A percentile compares a stretch with the other conserved stretches of the same genome.
Evolutionary conservation across 2,888 invertebrate species (phyloP).

Genomic region (Prosapia bicincta): DNA sequence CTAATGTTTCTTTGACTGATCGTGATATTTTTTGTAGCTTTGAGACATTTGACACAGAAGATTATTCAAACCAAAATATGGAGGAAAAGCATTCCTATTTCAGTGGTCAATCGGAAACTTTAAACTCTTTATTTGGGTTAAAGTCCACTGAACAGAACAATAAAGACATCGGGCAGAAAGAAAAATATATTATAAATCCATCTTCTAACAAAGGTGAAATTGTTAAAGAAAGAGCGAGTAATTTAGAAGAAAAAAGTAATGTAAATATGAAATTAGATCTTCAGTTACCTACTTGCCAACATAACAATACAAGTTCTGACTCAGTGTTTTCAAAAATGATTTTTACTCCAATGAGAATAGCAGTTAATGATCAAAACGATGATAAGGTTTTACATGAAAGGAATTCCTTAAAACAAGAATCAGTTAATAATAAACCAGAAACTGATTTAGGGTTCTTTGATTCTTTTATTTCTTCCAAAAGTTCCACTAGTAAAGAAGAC

Average conservation of each 20-base stretch:
- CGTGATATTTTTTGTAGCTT: background rate
- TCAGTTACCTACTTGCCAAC: background rate
- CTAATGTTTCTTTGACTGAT: background rate
- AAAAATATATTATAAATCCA: too few relatives aligned
- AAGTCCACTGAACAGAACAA: too few relatives aligned
- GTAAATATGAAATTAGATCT: background rate
- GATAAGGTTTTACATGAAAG: background rate
- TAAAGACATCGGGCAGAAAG: too few relatives aligned
- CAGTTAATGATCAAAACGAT: background rate
- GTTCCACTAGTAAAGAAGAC: too few relatives aligned
- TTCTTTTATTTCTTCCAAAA: too few relatives aligned
- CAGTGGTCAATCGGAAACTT: background rate
- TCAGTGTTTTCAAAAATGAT: background rate
- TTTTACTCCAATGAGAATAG: background rate
- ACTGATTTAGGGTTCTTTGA: too few relatives aligned
- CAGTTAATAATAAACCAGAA: background rate
- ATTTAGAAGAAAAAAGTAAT: background rate
- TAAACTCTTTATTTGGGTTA: background rate
- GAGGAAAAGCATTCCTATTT: background rate
- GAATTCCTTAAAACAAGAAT: background rate
- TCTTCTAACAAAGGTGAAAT: too few relatives aligned
- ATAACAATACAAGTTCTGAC: background rate
- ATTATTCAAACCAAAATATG: background rate
- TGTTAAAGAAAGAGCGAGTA: background rate
- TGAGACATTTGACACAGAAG: background rate